A percentile compares a stretch with the other conserved stretches of the same genome.
These are phyloP conservation scores for Autographa gamma DNA, from an alignment of 2,888 invertebrate genomes.

Conservation along the genomic window DNA sequence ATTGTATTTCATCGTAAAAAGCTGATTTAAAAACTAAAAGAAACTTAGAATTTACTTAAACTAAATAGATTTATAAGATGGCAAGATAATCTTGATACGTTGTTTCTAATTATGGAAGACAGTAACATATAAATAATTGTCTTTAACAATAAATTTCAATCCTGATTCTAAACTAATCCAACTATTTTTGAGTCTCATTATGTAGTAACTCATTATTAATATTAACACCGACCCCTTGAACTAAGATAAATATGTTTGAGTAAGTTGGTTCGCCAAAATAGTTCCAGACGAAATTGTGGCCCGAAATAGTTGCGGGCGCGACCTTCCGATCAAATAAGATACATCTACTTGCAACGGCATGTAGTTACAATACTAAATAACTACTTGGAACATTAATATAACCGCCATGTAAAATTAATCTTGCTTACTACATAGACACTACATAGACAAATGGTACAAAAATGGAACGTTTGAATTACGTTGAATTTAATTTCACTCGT, in stretches of 20 bases:
- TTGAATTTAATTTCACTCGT: too few relatives aligned
- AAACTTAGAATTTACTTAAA: too few relatives aligned
- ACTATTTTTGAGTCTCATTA: neutral
- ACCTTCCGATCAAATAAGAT: conserved; percentile 19
- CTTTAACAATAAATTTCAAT: neutral
- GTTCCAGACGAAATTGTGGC: conserved; percentile 20
- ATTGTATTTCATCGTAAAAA: too few relatives aligned
- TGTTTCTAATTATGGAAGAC: too few relatives aligned
- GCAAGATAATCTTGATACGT: too few relatives aligned
- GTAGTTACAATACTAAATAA: neutral
- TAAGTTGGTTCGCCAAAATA: conserved; percentile 27
- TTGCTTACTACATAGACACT: too few relatives aligned
- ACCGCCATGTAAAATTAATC: too few relatives aligned
- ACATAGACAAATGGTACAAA: too few relatives aligned
- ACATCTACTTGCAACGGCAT: neutral
- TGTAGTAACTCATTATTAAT: conserved; percentile 27
- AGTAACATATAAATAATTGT: neutral
- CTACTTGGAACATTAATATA: neutral
- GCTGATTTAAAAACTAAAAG: too few relatives aligned
- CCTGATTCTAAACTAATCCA: neutral
- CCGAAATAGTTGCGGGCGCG: conserved; percentile 27
- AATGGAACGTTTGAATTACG: too few relatives aligned
- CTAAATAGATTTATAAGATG: too few relatives aligned
- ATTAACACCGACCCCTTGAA: conserved; percentile 22
- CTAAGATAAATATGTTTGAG: conserved; percentile 40